Evolutionary conservation across 2,113 vertebrate genomes (phyloP), one percentile per base, ranked within the genome.

Genomic region (Anhinga rufa): DNA sequence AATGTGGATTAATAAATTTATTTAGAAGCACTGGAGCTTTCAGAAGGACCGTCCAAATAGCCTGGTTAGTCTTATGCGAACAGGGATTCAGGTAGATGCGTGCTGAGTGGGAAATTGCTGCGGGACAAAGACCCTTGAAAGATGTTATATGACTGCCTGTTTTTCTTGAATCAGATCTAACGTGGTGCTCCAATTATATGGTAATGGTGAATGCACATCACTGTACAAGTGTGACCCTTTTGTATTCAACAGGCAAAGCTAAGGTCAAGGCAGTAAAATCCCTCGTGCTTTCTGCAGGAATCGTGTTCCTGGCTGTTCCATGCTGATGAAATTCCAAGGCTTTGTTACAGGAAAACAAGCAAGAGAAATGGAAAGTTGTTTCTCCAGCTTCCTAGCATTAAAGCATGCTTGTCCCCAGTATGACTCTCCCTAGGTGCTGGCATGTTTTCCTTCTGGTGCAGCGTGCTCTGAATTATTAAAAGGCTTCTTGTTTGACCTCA

Each of bases 401-500:
- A 81, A 87, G 57, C 29, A 20, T n/a, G 46, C 34, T 38, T 93
- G 91, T 91, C 91, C 95, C 61, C 79, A 70, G 34, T 44, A 76
- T 93, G 91, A 91, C 52, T 94, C 79, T 93, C 82, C 82, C 79
- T 90, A 64, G 68, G 90, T 76, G 57, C 71, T 84, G 91, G 77
- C 84, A 52, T 68, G 25, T 92, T 93, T 97, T 92, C 66, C 49
- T 94, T 83, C 83, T 97, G 46, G 22, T 92, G 58, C 3, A 6
- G 46, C 1, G 3, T 95, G 88, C 82, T 75, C 76, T 96, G 88
- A 62, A 93, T 97, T 92, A 88, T 69, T 94, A 96, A 96, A 84
- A 94, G 19, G 40, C 76, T 94, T 93, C 93, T 90, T 93, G 75
- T 93, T 94, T 96, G 93, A 95, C 92, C 95, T 97, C 85, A 96